phyloP scores from a whole-genome alignment of 2,888 invertebrate genomes.

The Tryphoninae sp. region DNA sequence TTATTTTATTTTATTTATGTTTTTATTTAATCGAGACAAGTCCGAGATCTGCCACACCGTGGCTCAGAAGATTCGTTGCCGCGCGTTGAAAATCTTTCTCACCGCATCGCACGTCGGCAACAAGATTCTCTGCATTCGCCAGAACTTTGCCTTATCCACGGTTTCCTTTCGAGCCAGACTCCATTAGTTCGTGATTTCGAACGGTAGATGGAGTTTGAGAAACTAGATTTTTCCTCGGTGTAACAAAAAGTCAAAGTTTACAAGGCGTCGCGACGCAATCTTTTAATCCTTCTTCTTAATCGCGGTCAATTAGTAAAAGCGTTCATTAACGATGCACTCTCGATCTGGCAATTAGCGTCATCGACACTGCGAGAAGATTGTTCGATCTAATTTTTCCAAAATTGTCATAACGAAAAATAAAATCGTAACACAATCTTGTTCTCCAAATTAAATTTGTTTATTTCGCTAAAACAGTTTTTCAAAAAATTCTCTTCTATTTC shows the following conservation, averaged over 20 bases:
- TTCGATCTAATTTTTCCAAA: neutral
- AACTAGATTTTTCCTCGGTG: neutral
- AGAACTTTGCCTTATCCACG: slow-evolving; percentile 41
- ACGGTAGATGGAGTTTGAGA: slow-evolving; percentile 53
- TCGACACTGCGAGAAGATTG: too few species aligned
- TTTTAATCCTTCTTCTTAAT: neutral
- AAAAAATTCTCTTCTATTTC: neutral
- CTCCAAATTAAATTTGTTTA: neutral
- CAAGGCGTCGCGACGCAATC: slow-evolving; percentile 10
- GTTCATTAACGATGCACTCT: neutral
- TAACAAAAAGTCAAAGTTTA: neutral
- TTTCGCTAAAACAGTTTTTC: too few species aligned
- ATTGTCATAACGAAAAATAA: neutral
- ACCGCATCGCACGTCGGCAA: slow-evolving; percentile 63
- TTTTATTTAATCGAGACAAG: slow-evolving; percentile 17
- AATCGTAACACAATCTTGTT: neutral
- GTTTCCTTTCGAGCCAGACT: neutral
- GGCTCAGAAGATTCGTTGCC: slow-evolving; percentile 24
- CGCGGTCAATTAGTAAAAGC: neutral
- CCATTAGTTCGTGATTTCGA: neutral
- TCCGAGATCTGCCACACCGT: slow-evolving; percentile 48
- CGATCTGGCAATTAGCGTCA: neutral
- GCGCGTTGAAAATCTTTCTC: neutral
- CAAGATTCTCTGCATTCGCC: slow-evolving; percentile 60
- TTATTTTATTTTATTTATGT: neutral